Percentiles rank a stretch among this genome's conserved stretches.
Evolutionary conservation across 2,797 vertebrate genomes (phyloP).

Genomic region (Molothrus aeneus): DNA sequence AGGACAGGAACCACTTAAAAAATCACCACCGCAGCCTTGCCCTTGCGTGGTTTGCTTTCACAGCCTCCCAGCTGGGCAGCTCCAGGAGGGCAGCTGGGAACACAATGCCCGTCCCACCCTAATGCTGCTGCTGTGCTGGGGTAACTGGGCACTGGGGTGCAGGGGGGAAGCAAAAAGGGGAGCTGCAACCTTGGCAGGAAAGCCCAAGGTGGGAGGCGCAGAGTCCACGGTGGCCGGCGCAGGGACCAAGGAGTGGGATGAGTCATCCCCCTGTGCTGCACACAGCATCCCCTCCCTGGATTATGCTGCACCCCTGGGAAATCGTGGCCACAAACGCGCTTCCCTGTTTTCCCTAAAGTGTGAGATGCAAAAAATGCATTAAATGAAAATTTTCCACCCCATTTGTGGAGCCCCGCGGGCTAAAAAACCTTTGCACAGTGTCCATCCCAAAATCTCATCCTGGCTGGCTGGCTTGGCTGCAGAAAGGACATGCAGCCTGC

Average conservation of each 20-base stretch:
- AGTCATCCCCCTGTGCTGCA: conserved; percentile 22
- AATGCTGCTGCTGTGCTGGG: neutral
- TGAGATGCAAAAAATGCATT: neutral
- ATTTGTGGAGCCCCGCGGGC: neutral
- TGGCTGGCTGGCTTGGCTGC: neutral
- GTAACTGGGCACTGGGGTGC: neutral
- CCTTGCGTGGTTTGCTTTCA: neutral
- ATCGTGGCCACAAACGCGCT: neutral
- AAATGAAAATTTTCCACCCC: conserved; percentile 46
- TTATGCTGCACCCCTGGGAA: conserved; percentile 23
- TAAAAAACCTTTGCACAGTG: neutral
- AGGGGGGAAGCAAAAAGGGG: neutral
- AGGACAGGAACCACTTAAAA: conserved; percentile 1
- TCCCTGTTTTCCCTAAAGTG: neutral
- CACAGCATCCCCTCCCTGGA: neutral
- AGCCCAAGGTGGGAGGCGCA: neutral
- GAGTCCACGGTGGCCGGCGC: neutral
- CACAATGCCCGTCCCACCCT: neutral
- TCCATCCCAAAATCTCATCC: neutral
- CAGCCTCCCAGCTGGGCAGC: neutral
- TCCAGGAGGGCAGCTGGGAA: neutral
- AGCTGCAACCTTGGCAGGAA: neutral
- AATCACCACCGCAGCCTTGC: neutral
- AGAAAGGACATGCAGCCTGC: neutral
- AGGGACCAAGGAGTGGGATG: neutral